These are phyloP conservation scores for Dipodomys stephensi DNA, from an alignment of 2,113 vertebrate genomes.

Conservation along the genomic window DNA sequence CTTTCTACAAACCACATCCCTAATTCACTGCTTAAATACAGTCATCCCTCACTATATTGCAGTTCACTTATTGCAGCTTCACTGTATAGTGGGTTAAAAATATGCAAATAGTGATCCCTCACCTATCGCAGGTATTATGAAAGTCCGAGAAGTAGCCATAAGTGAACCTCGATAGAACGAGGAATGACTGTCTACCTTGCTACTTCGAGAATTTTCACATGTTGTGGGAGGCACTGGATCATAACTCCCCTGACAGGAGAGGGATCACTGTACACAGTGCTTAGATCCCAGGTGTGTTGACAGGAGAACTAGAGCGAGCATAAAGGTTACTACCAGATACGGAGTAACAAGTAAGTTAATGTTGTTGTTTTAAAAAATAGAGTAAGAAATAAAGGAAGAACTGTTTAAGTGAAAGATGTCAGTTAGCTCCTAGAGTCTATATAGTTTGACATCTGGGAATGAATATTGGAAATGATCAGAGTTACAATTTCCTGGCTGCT, in stretches of 20 bases:
- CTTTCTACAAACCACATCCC: not conserved
- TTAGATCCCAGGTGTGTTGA: not conserved
- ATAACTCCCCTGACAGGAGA: too few relatives aligned
- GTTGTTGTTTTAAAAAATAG: not conserved
- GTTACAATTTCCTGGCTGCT: conserved; percentile 38
- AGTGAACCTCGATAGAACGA: too few relatives aligned
- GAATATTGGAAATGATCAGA: conserved; percentile 33
- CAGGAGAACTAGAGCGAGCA: conserved; percentile 1
- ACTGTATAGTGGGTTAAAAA: too few relatives aligned
- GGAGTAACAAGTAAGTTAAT: not conserved
- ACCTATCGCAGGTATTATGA: too few relatives aligned
- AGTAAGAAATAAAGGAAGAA: conserved; percentile 17
- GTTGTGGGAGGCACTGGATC: too few relatives aligned
- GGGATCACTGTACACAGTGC: not conserved
- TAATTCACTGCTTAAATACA: conserved; percentile 36
- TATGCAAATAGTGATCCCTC: too few relatives aligned
- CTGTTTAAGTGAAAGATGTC: not conserved
- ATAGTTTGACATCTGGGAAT: not conserved
- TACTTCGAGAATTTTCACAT: too few relatives aligned
- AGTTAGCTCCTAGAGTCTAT: not conserved
- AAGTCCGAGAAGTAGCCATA: too few relatives aligned
- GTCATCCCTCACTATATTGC: not conserved
- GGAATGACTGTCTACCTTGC: too few relatives aligned
- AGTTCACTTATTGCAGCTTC: too few relatives aligned
- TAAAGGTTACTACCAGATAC: not conserved